A percentile compares a stretch with the other conserved stretches of the same genome.
Conservation (phyloP, 2,113 vertebrate species). For the Prolemur simus region DNA sequence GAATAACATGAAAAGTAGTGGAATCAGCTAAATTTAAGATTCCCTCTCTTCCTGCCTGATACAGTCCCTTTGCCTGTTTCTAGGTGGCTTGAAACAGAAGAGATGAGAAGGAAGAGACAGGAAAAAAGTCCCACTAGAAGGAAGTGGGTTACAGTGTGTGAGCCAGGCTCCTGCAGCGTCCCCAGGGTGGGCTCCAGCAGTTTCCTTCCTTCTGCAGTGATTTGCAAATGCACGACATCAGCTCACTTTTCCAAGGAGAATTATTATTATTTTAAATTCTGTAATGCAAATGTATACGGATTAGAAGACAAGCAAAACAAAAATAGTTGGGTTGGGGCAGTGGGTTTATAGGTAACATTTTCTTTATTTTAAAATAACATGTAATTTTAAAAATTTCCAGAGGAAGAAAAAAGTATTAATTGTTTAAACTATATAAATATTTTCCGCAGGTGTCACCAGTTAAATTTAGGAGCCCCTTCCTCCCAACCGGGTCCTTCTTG, state of each 20-base stretch:
- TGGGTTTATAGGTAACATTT: not conserved
- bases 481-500: not conserved
- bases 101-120: constrained; percentile 11
- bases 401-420: not conserved
- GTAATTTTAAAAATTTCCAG: not conserved
- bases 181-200: rapidly evolving
- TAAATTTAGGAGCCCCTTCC: not conserved
- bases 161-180: not conserved
- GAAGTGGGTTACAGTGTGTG: not conserved
- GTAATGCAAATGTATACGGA: not conserved
- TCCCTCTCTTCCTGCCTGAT: constrained; percentile 59
- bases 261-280: not conserved
- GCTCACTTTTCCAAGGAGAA: not conserved
- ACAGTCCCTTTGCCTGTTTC: not conserved
- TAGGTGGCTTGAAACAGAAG: not conserved
- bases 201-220: not conserved
- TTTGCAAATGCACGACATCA: not conserved
- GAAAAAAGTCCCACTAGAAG: constrained; percentile 36
- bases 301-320: not conserved
- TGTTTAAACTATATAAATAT: not conserved
- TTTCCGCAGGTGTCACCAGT: not conserved
- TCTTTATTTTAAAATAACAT: not conserved
- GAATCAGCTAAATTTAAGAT: constrained; percentile 52
- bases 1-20: not conserved
- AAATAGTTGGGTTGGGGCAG: not conserved